Base-by-base conservation (phyloP, 2,113 vertebrate species). In the Nicator chloris region DNA sequence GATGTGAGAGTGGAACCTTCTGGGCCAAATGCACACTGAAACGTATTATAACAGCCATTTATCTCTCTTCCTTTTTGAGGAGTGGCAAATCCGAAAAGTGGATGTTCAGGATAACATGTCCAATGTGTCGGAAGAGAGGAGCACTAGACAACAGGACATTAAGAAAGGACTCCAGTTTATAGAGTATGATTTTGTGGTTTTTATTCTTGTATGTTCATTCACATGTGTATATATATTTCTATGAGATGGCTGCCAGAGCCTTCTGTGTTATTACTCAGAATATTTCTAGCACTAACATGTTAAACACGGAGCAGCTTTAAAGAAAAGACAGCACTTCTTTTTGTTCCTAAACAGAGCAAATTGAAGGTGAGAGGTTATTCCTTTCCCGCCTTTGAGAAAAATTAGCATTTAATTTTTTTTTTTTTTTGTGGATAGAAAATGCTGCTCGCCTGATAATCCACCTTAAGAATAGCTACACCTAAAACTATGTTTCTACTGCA, bases 81-180 rank as follows among this genome's bases (percentile, higher is more conserved):
- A 98, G 95, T 95, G 96, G 96, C 70, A 33, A 88, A 45, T 66
- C 77, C 68, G 54, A 95, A 97, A 97, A 95, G 94, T 97, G 96
- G 92, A 95, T 97, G 94, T 97, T 95, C 61, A 97, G 90, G 96
- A 94, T 97, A 99, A 98, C 98, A 99, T 99, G 99, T 99, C 99
- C 92, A 98, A 96, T 97, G 97, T 96, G 90, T 98, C 98, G 27
- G 98, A 98, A 97, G 98, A 99, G 97, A 98, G 99, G 97, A 98
- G 98, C 82, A 98, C 97, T 95, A 98, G 99, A 90, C 99, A 98
- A 98, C 99, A 99, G 95, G 98, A 98, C 95, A 99, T 99, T 96
- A 98, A 99, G 96, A 98, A 99, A 95, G 99, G 99, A 83, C 97
- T 99, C 21, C 98, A 99, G 97, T 99, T 99, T 84, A 99, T 99